These are phyloP conservation scores for Diogma glabrata DNA, from an alignment of 2,888 invertebrate species.

Conservation along the genomic window DNA sequence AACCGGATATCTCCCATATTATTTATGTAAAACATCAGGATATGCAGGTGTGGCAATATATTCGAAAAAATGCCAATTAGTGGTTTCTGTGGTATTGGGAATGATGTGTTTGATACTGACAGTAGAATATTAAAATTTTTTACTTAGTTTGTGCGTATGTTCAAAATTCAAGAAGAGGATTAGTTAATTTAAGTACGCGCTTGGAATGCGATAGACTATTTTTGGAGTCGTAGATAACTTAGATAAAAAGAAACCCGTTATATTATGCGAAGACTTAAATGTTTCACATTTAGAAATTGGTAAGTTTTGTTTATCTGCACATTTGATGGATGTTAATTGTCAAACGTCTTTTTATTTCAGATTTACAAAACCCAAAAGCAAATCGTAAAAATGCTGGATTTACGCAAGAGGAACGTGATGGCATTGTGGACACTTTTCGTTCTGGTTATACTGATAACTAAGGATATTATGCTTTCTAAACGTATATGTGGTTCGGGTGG, in stretches of 20 bases:
- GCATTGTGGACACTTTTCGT: conserved; percentile 82
- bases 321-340: no score
- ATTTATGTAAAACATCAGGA: conserved; percentile 62
- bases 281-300: conserved; percentile 92
- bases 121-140: conserved; percentile 87
- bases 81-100: no score
- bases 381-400: conserved; percentile 93
- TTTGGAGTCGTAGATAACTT: conserved; percentile 62
- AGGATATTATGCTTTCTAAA: conserved; percentile 89
- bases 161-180: conserved; percentile 83
- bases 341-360: conserved; percentile 36
- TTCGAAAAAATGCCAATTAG: no score
- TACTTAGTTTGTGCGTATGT: conserved; percentile 83
- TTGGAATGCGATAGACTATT: conserved; percentile 84
- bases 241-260: conserved; percentile 82
- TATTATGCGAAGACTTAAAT: conserved; percentile 95
- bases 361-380: conserved; percentile 86
- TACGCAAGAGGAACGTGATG: conserved; percentile 86
- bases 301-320: conserved; percentile 33
- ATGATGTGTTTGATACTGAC: no score
- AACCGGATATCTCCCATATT: conserved; percentile 69
- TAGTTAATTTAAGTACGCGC: conserved; percentile 78
- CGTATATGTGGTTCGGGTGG: no score
- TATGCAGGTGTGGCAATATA: conserved; percentile 90
- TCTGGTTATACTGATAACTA: conserved; percentile 72